These are phyloP conservation scores for Archivesica marissinica DNA, from an alignment of 1,140 invertebrate genomes.

Conservation along the genomic window DNA sequence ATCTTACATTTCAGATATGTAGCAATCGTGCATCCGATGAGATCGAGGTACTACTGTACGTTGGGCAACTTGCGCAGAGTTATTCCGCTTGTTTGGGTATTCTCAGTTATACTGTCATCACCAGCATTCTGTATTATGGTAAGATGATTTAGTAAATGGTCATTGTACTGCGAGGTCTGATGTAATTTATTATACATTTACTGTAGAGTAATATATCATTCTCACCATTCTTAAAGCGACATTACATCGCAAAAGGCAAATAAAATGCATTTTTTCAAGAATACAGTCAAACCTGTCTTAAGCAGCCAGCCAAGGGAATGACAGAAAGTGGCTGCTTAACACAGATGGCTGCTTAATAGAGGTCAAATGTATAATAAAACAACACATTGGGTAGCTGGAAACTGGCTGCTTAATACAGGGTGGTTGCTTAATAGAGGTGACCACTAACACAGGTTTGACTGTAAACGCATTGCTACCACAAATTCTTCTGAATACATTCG, in stretches of 20 bases:
- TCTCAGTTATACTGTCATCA: slow-evolving; percentile 83
- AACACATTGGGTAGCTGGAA: too few relatives aligned
- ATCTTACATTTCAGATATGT: slow-evolving; percentile 87
- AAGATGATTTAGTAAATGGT: slow-evolving; percentile 45
- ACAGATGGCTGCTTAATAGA: too few relatives aligned
- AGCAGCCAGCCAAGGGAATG: not conserved
- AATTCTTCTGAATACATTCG: too few relatives aligned
- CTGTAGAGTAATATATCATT: not conserved
- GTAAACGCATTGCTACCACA: too few relatives aligned
- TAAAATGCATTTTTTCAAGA: too few relatives aligned
- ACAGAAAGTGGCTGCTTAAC: too few relatives aligned
- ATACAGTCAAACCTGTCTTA: not conserved
- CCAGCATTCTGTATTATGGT: slow-evolving; percentile 85
- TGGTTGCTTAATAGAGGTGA: too few relatives aligned
- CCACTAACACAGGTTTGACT: too few relatives aligned
- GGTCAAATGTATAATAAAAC: too few relatives aligned
- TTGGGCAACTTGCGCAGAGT: slow-evolving; percentile 89
- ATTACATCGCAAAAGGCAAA: too few relatives aligned
- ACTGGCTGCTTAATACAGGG: too few relatives aligned
- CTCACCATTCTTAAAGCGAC: too few relatives aligned
- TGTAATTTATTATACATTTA: not conserved
- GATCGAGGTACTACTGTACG: slow-evolving; percentile 89
- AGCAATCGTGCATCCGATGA: slow-evolving; percentile 91
- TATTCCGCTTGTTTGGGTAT: slow-evolving; percentile 88
- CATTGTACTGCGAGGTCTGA: not conserved